phyloP scores from a whole-genome alignment of 2,888 invertebrate genomes.

The Embidobia sp. region DNA sequence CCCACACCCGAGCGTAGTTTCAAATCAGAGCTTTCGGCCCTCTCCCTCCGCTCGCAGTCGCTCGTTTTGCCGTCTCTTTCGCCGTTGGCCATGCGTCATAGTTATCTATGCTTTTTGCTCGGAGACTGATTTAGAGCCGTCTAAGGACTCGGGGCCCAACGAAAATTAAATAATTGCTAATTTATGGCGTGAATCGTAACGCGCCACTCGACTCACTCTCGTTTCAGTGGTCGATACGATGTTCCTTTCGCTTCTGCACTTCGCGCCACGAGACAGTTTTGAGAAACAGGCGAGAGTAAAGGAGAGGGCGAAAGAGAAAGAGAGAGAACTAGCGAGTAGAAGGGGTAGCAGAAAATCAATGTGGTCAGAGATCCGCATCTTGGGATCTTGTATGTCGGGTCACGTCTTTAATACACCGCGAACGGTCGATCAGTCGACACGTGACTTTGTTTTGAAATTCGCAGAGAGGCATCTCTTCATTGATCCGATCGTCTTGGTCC shows the following conservation, averaged over 20 bases:
- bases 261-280: constrained; percentile 54
- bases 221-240: constrained; percentile 68
- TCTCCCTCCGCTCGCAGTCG: constrained; percentile 64
- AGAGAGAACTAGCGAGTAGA: constrained; percentile 25
- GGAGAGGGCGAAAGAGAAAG: constrained; percentile 7
- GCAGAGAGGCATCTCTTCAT: too few species aligned
- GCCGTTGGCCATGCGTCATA: constrained; percentile 80
- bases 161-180: constrained; percentile 82
- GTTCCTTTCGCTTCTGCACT: constrained; percentile 60
- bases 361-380: constrained; percentile 65
- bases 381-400: constrained; percentile 77
- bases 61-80: constrained; percentile 71
- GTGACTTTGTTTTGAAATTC: constrained; percentile 29
- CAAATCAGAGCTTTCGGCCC: constrained; percentile 63
- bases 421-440: constrained; percentile 75
- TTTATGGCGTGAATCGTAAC: constrained; percentile 81
- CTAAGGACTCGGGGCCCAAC: constrained; percentile 81
- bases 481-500: not conserved
- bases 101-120: constrained; percentile 82
- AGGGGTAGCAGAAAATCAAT: constrained; percentile 65
- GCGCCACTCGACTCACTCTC: constrained; percentile 65
- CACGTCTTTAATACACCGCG: constrained; percentile 79
- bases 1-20: constrained; percentile 51
- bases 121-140: constrained; percentile 82
- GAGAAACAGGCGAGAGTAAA: constrained; percentile 34